Base-by-base conservation (phyloP, 2,797 vertebrate genomes). In the Carcharodon carcharias region DNA sequence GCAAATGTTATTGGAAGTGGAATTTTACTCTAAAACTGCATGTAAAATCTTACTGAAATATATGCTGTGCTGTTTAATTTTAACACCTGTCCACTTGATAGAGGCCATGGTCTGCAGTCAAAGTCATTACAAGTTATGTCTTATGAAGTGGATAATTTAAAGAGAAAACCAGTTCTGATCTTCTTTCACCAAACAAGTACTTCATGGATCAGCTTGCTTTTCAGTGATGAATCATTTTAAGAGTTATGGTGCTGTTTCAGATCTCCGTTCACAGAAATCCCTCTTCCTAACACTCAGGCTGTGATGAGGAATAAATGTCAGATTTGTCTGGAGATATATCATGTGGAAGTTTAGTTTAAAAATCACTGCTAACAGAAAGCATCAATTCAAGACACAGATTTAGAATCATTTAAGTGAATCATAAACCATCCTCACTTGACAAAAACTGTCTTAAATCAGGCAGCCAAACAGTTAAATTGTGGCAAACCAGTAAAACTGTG, bases 141-240 rank as follows among this genome's bases (percentile, higher is more conserved):
- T 91, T n/a, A 18, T n/a, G 87, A 69, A 95, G 65, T 95, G n/a
- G 61, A 67, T 95, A 45, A 69, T 18, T 92, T 92, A 50, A 95
- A 94, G 23, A 67, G 40, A 94, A 94, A 67, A 8, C n/a, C 45
- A 40, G 35, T 92, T 95, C 93, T 69, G 11, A 11, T 31, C 65
- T 5, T 26, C 40, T 6, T 95, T 26, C 11, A 28, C 93, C 18
- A 95, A 95, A 40, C 31, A 65, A 58, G 71, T 54, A 95, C 9
- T 14, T 1, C 8, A 40, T 45, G 18, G 40, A 26, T 50, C 65
- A 95, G 26, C 56, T 61, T 92, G 58, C 18, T 92, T n/a, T 92
- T 95, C 93, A 12, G 40, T 21, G 8, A 69, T 95, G 40, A 50
- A 71, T 45, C 23, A 95, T 95, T 95, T 50, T 31, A 69, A 71